Evolutionary conservation across 2,113 vertebrate genomes (phyloP).

Genomic region (Stictonetta naevosa): DNA sequence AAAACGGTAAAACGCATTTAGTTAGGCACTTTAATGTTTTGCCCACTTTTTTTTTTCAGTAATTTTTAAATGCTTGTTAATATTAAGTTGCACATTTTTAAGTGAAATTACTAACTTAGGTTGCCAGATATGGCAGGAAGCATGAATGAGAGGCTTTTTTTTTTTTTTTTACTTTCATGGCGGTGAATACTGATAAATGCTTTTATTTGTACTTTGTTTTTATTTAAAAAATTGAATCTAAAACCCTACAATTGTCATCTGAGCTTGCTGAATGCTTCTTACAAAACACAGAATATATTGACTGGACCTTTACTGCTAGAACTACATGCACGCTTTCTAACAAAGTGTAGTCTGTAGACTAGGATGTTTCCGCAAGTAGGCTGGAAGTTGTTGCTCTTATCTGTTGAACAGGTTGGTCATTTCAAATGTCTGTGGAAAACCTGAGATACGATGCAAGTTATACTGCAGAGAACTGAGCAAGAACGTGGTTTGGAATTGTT

Average conservation of each 20-base stretch:
- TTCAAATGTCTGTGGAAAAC: conserved; percentile 35
- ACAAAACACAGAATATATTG: conserved; percentile 66
- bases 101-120: conserved; percentile 70
- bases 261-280: conserved; percentile 56
- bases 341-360: conserved; percentile 22
- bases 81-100: conserved; percentile 77
- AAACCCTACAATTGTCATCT: conserved; percentile 43
- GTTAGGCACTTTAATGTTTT: conserved; percentile 85
- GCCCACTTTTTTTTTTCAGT: conserved; percentile 58
- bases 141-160: conserved; percentile 51
- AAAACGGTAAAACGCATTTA: conserved; percentile 55
- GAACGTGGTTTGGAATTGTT: conserved; percentile 22
- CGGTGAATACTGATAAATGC: conserved; percentile 54
- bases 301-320: conserved; percentile 51
- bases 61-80: conserved; percentile 71
- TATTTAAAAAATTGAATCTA: conserved; percentile 42
- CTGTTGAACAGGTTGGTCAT: neutral
- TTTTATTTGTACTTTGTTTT: conserved; percentile 71
- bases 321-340: conserved; percentile 42
- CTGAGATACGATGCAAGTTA: conserved; percentile 6
- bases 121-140: conserved; percentile 42
- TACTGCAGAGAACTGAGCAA: conserved; percentile 16
- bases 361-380: conserved; percentile 37
- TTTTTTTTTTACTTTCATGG: conserved; percentile 1
- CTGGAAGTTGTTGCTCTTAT: conserved; percentile 5